A percentile compares a stretch with the other conserved stretches of the same genome.
Evolutionary conservation across 1,140 invertebrate species (phyloP).

Genomic region (Cotesia typhae): DNA sequence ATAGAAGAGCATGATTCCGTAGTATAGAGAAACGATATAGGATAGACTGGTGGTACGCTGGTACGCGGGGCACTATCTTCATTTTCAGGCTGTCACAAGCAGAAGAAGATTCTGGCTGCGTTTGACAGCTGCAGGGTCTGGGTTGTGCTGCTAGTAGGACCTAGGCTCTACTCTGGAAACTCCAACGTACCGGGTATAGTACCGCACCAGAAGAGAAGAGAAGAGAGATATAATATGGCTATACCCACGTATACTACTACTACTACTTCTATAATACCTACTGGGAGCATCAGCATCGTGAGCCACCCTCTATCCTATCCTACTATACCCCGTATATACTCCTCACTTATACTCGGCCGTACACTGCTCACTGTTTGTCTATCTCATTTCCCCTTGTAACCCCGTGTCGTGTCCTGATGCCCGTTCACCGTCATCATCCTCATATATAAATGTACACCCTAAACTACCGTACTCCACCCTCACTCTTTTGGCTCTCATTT

Average conservation of each 20-base stretch:
- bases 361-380: constrained; percentile 35
- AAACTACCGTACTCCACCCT: constrained; percentile 15
- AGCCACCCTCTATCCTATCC: constrained; percentile 27
- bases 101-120: constrained; percentile 67
- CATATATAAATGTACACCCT: constrained; percentile 25
- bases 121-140: constrained; percentile 66
- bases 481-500: constrained; percentile 38
- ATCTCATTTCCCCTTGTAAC: constrained; percentile 27
- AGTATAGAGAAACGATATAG: constrained; percentile 12
- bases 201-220: constrained; percentile 18
- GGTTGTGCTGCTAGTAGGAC: constrained; percentile 41
- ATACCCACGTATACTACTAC: neutral
- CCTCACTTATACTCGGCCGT: constrained; percentile 4
- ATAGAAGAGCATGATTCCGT: constrained; percentile 17
- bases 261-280: neutral
- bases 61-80: constrained; percentile 61
- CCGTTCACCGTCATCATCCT: constrained; percentile 25
- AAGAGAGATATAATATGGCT: neutral
- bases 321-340: no score
- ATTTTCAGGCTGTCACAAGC: constrained; percentile 67
- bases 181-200: constrained; percentile 24
- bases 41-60: constrained; percentile 29
- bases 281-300: neutral
- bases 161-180: constrained; percentile 37
- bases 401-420: constrained; percentile 25